Evolutionary conservation across 1,140 invertebrate genomes (phyloP), one percentile per base, ranked within the genome.

Genomic region (Piezodorus guildinii): DNA sequence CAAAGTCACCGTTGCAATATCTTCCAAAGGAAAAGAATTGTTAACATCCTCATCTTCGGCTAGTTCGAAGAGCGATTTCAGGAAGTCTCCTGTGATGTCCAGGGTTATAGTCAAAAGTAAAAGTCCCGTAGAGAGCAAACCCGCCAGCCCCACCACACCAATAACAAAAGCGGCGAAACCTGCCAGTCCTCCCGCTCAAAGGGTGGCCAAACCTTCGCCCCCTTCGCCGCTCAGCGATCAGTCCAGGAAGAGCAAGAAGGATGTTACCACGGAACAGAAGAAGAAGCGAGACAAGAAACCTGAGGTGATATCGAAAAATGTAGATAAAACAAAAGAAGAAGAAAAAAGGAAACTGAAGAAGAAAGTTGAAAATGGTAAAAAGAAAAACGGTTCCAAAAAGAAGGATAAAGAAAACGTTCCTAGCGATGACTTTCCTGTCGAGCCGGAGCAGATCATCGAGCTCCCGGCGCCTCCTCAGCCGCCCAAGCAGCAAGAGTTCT

Each of bases 391-490:
- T 23, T 16, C 66, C 68, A 61, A 66, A 64, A 73, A 67, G 59
- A 66, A 67, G 63, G 44, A 71, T 68, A 60, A 74, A 71, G 66
- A 65, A 70, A 68, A 67, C 69, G 44, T 64, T 12, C 43, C 43
- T 27, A 46, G 16, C 14, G 46, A 21, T 3, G 27, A 54, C 15
- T n/a, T 12, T 15, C 4, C 30, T n/a, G 6, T 27, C 3, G 62
- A 62, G 23, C 6, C 30, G n/a, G 46, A 34, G 21, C 39, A 21
- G 52, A 44, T 34, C 44, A 61, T 46, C 60, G 62, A 10, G 34
- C 65, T 23, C 65, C 49, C 25, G 66, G 75, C 83, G 16, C 73
- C 80, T 68, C 79, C 79, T 0, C 77, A 86, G 69, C 52, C 52
- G 3, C 52, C 52, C 3, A 56, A 25, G 15, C 52, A 56, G 52